Conservation (phyloP, 2,888 invertebrate species). For the Exephanes ischioxanthus region DNA sequence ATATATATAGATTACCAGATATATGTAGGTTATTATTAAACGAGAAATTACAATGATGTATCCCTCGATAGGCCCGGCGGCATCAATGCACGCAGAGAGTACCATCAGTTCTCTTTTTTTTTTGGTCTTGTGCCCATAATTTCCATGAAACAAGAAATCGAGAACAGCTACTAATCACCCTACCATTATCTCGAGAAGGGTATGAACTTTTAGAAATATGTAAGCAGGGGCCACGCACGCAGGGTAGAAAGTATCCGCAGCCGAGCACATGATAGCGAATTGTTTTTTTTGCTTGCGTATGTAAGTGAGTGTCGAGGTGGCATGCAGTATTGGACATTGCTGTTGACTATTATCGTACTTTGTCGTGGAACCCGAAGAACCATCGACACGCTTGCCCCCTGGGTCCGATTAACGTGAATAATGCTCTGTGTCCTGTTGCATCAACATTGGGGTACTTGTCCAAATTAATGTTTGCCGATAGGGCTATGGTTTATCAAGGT, state of each 20-base stretch:
- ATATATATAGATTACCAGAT: not conserved
- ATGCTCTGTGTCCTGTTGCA: conserved; percentile 2
- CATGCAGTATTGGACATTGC: not conserved
- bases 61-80: not conserved
- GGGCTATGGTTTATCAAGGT: not conserved
- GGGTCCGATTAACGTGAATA: conserved; percentile 12
- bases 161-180: conserved; percentile 16
- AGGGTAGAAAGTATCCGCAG: conserved; percentile 23
- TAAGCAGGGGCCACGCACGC: conserved; percentile 18
- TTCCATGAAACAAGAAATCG: conserved; percentile 10
- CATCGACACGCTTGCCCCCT: conserved; percentile 13
- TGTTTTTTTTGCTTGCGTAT: conserved; percentile 18
- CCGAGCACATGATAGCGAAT: conserved; percentile 15
- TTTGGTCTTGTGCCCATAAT: not conserved
- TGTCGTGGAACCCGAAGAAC: conserved; percentile 7
- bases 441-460: not conserved
- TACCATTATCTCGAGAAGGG: conserved; percentile 13
- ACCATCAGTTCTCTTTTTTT: not conserved
- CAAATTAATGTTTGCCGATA: not conserved
- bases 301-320: conserved; percentile 2
- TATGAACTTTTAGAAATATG: conserved; percentile 13
- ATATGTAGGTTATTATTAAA: conserved; percentile 16
- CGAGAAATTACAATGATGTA: conserved; percentile 28
- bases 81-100: not conserved
- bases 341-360: conserved; percentile 31